phyloP scores from a whole-genome alignment of 2,888 invertebrate genomes.

The Plemyria rubiginata region DNA sequence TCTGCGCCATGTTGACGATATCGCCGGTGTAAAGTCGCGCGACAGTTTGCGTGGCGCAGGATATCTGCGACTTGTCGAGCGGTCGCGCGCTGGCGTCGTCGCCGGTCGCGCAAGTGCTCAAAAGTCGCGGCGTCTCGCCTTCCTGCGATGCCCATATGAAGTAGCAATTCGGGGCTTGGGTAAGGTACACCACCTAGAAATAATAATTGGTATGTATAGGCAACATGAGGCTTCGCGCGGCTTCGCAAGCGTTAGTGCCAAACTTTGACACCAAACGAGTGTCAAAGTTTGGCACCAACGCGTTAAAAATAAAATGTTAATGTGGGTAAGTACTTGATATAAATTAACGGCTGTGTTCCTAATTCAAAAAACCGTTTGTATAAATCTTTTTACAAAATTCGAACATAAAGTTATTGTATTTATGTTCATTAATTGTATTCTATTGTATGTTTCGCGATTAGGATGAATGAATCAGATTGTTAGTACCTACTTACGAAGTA shows the following conservation, averaged over 20 bases:
- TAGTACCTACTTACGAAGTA: too few relatives aligned
- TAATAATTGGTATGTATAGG: neutral
- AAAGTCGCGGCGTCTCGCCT: slow-evolving; percentile 50
- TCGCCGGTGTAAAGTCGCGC: slow-evolving; percentile 66
- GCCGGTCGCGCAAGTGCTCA: slow-evolving; percentile 68
- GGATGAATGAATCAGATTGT: neutral
- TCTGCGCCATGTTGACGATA: slow-evolving; percentile 65
- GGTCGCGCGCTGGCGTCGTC: slow-evolving; percentile 63
- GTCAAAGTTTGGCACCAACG: too few relatives aligned
- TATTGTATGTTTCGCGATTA: neutral
- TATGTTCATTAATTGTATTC: neutral
- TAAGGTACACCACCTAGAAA: slow-evolving; percentile 72
- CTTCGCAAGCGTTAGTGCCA: too few relatives aligned
- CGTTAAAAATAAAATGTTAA: too few relatives aligned
- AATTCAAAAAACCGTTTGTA: too few relatives aligned
- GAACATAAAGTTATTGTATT: too few relatives aligned
- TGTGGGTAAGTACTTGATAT: too few relatives aligned
- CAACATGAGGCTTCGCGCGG: too few relatives aligned
- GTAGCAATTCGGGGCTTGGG: slow-evolving; percentile 70
- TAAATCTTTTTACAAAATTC: too few relatives aligned
- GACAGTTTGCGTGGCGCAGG: slow-evolving; percentile 70
- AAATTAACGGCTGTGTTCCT: too few relatives aligned
- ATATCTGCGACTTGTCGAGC: slow-evolving; percentile 66
- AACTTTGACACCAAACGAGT: neutral
- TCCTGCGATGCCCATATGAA: slow-evolving; percentile 65